phyloP scores from a whole-genome alignment of 2,113 vertebrate genomes.

The Lamprotornis superbus region DNA sequence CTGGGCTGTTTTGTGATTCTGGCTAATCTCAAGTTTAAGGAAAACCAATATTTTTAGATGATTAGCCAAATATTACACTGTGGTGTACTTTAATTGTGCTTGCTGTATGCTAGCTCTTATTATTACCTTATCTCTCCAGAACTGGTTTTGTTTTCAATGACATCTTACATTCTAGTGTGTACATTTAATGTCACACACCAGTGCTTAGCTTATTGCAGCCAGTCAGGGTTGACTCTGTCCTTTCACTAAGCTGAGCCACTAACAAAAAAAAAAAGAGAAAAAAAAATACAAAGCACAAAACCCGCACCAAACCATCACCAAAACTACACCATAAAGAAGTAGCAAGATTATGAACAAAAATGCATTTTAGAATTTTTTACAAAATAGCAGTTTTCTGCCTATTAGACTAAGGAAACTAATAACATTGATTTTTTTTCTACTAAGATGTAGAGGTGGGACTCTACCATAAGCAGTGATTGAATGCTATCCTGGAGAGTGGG shows the following conservation, averaged over 20 bases:
- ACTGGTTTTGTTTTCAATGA: slow-evolving; percentile 32
- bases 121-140: slow-evolving; percentile 22
- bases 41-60: background rate
- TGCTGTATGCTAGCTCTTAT: background rate
- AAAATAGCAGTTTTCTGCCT: background rate
- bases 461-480: background rate
- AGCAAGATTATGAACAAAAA: background rate
- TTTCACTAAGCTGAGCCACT: background rate
- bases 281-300: background rate
- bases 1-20: background rate
- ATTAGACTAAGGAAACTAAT: background rate
- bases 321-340: background rate
- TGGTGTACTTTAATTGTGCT: background rate
- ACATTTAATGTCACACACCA: slow-evolving; percentile 53
- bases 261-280: background rate
- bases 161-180: slow-evolving; percentile 41
- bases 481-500: background rate
- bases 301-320: fast-evolving
- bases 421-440: background rate
- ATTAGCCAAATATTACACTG: background rate
- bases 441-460: background rate
- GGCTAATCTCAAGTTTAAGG: background rate
- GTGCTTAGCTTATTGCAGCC: slow-evolving; percentile 38
- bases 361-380: background rate
- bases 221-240: background rate